A percentile compares a stretch with the other conserved stretches of the same genome.
Evolutionary conservation across 2,797 vertebrate species (phyloP).

Genomic region (Tadarida brasiliensis): DNA sequence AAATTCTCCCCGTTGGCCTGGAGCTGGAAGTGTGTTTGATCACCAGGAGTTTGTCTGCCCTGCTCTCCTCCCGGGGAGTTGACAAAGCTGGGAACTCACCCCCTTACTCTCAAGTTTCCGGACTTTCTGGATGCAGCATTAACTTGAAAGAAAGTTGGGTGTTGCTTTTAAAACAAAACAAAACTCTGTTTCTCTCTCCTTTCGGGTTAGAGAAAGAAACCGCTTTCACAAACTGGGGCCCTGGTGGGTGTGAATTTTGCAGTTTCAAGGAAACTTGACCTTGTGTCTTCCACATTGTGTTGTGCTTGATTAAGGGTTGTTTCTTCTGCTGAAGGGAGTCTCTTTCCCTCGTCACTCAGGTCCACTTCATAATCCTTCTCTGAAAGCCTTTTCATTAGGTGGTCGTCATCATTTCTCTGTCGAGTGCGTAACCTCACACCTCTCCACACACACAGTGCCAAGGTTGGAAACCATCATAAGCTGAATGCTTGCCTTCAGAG

Average conservation of each 20-base stretch:
- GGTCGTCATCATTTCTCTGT: constrained; percentile 85
- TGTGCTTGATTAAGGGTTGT: constrained; percentile 85
- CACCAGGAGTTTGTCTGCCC: not conserved
- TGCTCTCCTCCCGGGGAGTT: not conserved
- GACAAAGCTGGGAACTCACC: constrained; percentile 8
- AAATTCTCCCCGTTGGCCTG: not conserved
- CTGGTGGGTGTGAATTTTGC: constrained; percentile 29
- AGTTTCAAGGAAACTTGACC: constrained; percentile 74
- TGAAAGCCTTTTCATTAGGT: constrained; percentile 81
- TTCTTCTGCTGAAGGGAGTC: constrained; percentile 81
- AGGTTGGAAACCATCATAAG: constrained; percentile 86
- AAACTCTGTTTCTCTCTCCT: not conserved
- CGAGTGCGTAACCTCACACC: constrained; percentile 85
- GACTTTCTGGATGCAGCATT: not conserved
- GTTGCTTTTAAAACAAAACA: not conserved
- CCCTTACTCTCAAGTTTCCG: not conserved
- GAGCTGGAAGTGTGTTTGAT: constrained; percentile 26
- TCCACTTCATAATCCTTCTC: constrained; percentile 82
- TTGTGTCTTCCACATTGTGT: constrained; percentile 59
- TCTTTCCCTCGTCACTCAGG: constrained; percentile 78
- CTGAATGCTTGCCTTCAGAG: constrained; percentile 86
- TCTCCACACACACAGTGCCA: constrained; percentile 82
- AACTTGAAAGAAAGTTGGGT: constrained; percentile 8
- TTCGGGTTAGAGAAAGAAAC: constrained; percentile 34
- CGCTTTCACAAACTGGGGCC: not conserved